Percentiles rank a stretch among this genome's conserved stretches.
Conservation (phyloP, 1,140 invertebrate species). For the Cyphomyrmex costatus region DNA sequence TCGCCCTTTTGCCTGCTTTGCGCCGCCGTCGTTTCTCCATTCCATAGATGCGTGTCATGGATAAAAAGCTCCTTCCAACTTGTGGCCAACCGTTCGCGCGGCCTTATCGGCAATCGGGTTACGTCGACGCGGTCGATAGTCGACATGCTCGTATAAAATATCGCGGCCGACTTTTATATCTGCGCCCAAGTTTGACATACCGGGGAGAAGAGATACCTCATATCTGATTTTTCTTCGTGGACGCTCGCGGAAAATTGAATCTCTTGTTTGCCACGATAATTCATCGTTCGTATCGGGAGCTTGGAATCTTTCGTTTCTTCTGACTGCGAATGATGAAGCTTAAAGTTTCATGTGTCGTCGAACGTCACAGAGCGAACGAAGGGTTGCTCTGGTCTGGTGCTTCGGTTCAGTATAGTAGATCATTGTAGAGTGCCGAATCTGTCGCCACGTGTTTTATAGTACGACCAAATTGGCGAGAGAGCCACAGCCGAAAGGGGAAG, state of each 20-base stretch:
- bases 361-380: constrained; percentile 18
- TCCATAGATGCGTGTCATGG: constrained; percentile 48
- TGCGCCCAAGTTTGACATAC: constrained; percentile 53
- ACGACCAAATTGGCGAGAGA: constrained; percentile 82
- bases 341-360: constrained; percentile 65
- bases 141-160: constrained; percentile 59
- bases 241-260: constrained; percentile 62
- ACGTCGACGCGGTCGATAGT: constrained; percentile 47
- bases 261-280: constrained; percentile 63
- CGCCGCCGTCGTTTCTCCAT: constrained; percentile 38
- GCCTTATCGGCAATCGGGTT: constrained; percentile 37
- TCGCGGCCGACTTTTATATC: constrained; percentile 62
- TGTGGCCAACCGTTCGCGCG: constrained; percentile 38
- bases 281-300: constrained; percentile 51
- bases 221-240: constrained; percentile 62
- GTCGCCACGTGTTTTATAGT: constrained; percentile 86
- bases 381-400: background rate
- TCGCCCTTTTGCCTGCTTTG: constrained; percentile 59
- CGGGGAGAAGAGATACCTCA: constrained; percentile 36
- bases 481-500: constrained; percentile 64
- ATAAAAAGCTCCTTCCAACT: constrained; percentile 63
- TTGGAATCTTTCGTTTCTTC: constrained; percentile 44
- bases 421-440: constrained; percentile 84
- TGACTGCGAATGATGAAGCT: background rate
- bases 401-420: constrained; percentile 74